A percentile compares a stretch with the other conserved stretches of the same genome.
Evolutionary conservation across 2,113 vertebrate species (phyloP).

Genomic region (Halcyon malimbica): DNA sequence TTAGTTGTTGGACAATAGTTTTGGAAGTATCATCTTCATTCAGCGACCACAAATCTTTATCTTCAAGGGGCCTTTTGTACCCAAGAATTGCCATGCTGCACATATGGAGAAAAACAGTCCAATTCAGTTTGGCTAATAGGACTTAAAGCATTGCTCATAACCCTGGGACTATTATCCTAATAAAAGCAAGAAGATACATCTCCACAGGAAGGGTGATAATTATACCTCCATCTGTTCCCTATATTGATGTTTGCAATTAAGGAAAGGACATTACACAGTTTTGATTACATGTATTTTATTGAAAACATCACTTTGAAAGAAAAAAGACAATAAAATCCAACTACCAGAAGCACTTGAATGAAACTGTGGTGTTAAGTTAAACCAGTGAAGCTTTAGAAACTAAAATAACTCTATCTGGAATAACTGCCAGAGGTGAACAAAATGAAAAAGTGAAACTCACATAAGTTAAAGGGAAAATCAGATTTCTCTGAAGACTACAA

Average conservation of each 20-base stretch:
- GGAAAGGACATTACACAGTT: background rate
- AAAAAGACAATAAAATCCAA: background rate
- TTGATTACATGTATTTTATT: background rate
- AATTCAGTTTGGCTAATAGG: background rate
- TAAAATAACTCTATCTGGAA: background rate
- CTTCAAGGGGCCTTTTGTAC: slow-evolving; percentile 88
- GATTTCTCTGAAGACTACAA: background rate
- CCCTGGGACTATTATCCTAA: background rate
- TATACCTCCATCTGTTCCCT: background rate
- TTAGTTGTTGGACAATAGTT: slow-evolving; percentile 80
- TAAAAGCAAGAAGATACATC: background rate
- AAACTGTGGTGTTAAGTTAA: background rate
- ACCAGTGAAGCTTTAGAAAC: background rate
- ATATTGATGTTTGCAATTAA: background rate
- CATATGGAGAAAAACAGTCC: background rate
- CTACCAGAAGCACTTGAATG: background rate
- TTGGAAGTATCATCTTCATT: slow-evolving; percentile 84
- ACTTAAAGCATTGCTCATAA: background rate
- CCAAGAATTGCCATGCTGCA: slow-evolving; percentile 89
- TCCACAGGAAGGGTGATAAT: background rate
- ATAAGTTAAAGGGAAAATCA: background rate
- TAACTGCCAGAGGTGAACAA: background rate
- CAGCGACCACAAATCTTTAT: slow-evolving; percentile 91
- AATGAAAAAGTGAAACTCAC: background rate
- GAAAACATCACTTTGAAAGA: background rate